These are phyloP conservation scores for Ostrea denselamellosa DNA, from an alignment of 1,140 invertebrate species.

Conservation along the genomic window DNA sequence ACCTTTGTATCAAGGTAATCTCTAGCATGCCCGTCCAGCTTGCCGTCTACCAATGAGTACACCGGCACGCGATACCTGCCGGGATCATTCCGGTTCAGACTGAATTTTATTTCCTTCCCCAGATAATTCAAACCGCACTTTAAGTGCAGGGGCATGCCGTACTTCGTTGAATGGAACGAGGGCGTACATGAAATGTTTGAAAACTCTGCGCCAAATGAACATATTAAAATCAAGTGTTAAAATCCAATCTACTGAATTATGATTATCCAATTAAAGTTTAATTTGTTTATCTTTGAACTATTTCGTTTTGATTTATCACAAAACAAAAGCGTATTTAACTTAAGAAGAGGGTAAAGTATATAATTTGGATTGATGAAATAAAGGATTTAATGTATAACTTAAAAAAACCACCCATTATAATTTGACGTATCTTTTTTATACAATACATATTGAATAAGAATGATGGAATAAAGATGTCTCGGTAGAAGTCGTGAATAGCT, in stretches of 20 bases:
- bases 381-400: too few relatives aligned
- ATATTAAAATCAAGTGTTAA: too few relatives aligned
- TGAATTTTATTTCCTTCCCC: not conserved
- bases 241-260: too few relatives aligned
- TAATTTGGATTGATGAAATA: too few relatives aligned
- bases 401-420: too few relatives aligned
- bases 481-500: not conserved
- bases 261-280: too few relatives aligned
- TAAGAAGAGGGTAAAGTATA: too few relatives aligned
- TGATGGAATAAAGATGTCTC: not conserved
- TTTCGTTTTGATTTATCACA: too few relatives aligned
- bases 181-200: not conserved
- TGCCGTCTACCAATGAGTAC: not conserved
- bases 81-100: not conserved
- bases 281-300: too few relatives aligned
- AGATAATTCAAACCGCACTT: not conserved
- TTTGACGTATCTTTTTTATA: too few relatives aligned
- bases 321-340: too few relatives aligned
- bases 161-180: not conserved
- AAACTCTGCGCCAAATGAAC: not conserved
- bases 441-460: not conserved
- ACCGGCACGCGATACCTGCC: not conserved
- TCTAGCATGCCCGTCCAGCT: not conserved
- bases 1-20: not conserved
- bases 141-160: not conserved